These are phyloP conservation scores for Delphinus delphis DNA, from an alignment of 2,113 vertebrate species.

Conservation along the genomic window DNA sequence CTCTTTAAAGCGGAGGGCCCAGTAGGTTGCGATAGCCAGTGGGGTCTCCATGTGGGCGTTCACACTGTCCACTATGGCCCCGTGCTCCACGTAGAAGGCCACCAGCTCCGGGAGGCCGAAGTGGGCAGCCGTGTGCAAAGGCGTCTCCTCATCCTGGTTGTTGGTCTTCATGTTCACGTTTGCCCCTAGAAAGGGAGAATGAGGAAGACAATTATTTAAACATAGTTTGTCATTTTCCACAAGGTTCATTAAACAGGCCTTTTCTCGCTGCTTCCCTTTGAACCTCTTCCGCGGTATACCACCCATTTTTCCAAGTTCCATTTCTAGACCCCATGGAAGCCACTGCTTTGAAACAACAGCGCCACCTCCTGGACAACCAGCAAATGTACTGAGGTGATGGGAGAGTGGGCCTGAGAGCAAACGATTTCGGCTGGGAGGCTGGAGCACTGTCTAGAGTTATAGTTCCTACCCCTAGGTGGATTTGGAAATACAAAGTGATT, in stretches of 20 bases:
- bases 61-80: slow-evolving; percentile 87
- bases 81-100: slow-evolving; percentile 89
- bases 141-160: slow-evolving; percentile 91
- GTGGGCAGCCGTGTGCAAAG: slow-evolving; percentile 90
- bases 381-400: background rate
- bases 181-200: slow-evolving; percentile 85
- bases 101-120: slow-evolving; percentile 90
- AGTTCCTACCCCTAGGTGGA: background rate
- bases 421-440: background rate
- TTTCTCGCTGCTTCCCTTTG: background rate
- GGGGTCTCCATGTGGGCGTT: slow-evolving; percentile 93
- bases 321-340: background rate
- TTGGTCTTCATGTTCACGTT: slow-evolving; percentile 89
- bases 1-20: slow-evolving; percentile 91
- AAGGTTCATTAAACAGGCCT: background rate
- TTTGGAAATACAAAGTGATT: background rate
- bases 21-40: slow-evolving; percentile 90
- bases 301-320: accelerated
- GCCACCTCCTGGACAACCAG: slow-evolving; percentile 60
- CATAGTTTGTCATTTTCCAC: background rate
- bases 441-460: accelerated
- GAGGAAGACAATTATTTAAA: background rate
- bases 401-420: background rate
- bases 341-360: slow-evolving; percentile 57
- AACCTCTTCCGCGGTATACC: background rate